Conservation (phyloP, 2,888 invertebrate genomes). For the Dasypolia templi region DNA sequence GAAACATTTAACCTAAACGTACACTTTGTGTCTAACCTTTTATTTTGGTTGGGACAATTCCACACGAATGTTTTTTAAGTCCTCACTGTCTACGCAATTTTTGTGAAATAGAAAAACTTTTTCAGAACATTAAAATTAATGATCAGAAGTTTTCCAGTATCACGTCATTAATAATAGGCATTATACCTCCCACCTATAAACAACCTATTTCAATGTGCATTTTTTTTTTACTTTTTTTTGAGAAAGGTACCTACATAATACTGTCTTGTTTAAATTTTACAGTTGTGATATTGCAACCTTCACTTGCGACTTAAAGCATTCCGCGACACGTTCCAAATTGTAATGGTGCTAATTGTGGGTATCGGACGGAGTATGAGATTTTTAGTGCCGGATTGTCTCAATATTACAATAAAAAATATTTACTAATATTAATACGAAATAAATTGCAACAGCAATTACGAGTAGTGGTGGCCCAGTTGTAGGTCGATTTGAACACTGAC, state of each 20-base stretch:
- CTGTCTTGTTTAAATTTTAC: constrained; percentile 2
- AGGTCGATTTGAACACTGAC: too few relatives aligned
- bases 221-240: too few relatives aligned
- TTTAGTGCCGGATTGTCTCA: too few relatives aligned
- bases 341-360: background rate
- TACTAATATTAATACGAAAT: background rate
- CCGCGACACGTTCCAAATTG: background rate
- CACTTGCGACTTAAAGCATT: constrained; percentile 13
- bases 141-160: too few relatives aligned
- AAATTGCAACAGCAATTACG: background rate
- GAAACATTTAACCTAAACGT: constrained; percentile 48
- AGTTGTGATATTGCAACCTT: constrained; percentile 5
- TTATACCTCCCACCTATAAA: too few relatives aligned
- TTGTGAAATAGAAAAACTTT: background rate
- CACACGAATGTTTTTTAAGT: constrained; percentile 29
- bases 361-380: background rate
- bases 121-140: background rate
- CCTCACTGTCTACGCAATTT: background rate
- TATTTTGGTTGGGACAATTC: constrained; percentile 32
- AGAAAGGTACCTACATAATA: background rate
- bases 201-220: too few relatives aligned
- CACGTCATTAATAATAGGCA: too few relatives aligned
- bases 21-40: constrained; percentile 45
- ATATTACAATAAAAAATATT: too few relatives aligned
- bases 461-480: too few relatives aligned